These are phyloP conservation scores for Zaprionus bogoriensis DNA, from an alignment of 2,888 invertebrate genomes.

Conservation along the genomic window DNA sequence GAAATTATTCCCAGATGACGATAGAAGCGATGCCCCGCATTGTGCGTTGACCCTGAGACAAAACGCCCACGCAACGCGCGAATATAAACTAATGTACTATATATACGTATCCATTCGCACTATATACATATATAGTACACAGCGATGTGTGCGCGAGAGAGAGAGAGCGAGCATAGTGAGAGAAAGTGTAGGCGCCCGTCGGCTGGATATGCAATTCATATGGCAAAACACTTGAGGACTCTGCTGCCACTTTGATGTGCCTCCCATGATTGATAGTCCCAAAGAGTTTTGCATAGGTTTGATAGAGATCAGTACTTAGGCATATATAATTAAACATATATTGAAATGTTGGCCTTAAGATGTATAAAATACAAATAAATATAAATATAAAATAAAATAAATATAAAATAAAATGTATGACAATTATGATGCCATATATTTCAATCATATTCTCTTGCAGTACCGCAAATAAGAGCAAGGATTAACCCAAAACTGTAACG, in stretches of 20 bases:
- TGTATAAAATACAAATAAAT: no score
- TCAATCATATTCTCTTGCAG: no score
- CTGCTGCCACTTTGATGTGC: neutral
- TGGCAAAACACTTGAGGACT: neutral
- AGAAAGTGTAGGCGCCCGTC: neutral
- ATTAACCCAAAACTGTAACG: no score
- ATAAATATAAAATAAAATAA: no score
- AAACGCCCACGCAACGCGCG: slow-evolving; percentile 68
- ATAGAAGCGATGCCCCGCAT: slow-evolving; percentile 31
- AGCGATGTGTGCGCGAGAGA: neutral
- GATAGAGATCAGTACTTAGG: neutral
- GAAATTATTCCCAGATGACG: slow-evolving; percentile 53
- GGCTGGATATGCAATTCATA: neutral
- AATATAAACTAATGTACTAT: slow-evolving; percentile 65
- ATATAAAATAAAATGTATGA: no score
- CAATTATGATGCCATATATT: no score
- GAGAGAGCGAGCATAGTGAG: slow-evolving; percentile 1
- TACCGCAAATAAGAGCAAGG: no score
- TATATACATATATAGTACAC: slow-evolving; percentile 8
- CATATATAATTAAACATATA: neutral
- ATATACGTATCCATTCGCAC: slow-evolving; percentile 19
- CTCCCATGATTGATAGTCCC: slow-evolving; percentile 25
- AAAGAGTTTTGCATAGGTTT: no score
- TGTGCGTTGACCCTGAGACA: slow-evolving; percentile 77
- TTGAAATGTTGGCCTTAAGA: neutral